Base-by-base conservation (phyloP, 2,113 vertebrate species). In the Hypocryptadius cinnamomeus region DNA sequence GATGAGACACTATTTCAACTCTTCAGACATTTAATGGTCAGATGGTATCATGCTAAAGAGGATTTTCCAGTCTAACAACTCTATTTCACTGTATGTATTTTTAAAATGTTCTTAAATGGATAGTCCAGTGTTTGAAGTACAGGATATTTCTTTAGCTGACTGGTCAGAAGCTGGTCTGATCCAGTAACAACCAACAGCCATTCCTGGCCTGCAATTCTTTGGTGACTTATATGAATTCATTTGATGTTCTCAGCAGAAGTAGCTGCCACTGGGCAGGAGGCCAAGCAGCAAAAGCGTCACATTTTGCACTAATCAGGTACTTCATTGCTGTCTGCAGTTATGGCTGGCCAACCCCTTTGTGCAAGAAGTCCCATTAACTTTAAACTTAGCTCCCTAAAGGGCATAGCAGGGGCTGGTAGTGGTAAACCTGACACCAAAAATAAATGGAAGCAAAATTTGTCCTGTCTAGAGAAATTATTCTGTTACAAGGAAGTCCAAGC, bases 41-140 rank as follows among this genome's bases (percentile, higher is more conserved):
- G 91, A 81, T 71, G 20, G 54, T 85, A 87, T 87, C 89, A 89
- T 10, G 54, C 25, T 83, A 61, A 88, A 80, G 76, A 87, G 23
- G 68, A 88, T 83, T 94, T 96, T 96, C 96, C 68, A 78, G 89
- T 83, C 79, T 91, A 87, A 89, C 85, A 81, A 70, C 81, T 82
- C 64, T 53, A 69, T 81, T 64, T 83, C 23, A 8, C 72, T 6
- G 2, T 69, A 89, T 65, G 5, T 48, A 90, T 91, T 92, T 79
- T 79, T 86, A 25, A 94, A 83, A n/a, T 48, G 39, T 68, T 95
- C 90, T 78, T 39, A 94, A 92, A 79, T 57, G n/a, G 23, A 72
- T 89, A 74, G 40, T 65, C 14, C 23, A n/a, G 40, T 61, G 37
- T 83, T 91, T 51, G 82, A 57, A 80, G 56, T 20, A 39, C 65